phyloP scores from a whole-genome alignment of 2,113 vertebrate genomes.

The Peromyscus maniculatus region DNA sequence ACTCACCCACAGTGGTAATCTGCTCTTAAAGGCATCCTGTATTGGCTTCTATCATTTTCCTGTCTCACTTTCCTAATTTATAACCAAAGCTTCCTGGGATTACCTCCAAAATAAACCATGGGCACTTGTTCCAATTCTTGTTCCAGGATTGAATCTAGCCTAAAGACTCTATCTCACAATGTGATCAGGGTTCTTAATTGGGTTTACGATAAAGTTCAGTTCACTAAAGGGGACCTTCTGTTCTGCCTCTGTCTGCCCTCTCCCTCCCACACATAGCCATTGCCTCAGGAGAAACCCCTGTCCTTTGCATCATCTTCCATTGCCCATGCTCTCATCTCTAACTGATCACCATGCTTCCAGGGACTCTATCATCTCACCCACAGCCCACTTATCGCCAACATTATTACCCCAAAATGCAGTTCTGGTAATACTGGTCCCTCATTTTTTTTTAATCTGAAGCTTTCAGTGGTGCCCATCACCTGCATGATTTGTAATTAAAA shows the following conservation, averaged over 20 bases:
- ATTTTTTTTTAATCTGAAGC: neutral
- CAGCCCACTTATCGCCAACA: neutral
- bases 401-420: neutral
- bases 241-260: neutral
- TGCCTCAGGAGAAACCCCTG: neutral
- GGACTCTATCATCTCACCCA: neutral
- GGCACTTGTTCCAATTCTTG: neutral
- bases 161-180: neutral
- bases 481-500: neutral
- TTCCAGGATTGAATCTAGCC: slow-evolving; percentile 26
- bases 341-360: neutral
- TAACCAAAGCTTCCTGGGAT: neutral
- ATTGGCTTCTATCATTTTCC: neutral
- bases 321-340: neutral
- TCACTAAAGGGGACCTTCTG: neutral
- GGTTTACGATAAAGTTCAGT: neutral
- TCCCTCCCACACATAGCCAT: neutral
- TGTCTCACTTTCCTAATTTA: neutral
- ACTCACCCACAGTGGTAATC: neutral
- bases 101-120: slow-evolving; percentile 6
- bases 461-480: neutral
- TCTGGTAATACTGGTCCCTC: neutral
- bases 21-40: neutral
- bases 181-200: neutral
- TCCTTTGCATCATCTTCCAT: neutral